phyloP scores from a whole-genome alignment of 2,888 invertebrate species.

The Xiphydria camelus region DNA sequence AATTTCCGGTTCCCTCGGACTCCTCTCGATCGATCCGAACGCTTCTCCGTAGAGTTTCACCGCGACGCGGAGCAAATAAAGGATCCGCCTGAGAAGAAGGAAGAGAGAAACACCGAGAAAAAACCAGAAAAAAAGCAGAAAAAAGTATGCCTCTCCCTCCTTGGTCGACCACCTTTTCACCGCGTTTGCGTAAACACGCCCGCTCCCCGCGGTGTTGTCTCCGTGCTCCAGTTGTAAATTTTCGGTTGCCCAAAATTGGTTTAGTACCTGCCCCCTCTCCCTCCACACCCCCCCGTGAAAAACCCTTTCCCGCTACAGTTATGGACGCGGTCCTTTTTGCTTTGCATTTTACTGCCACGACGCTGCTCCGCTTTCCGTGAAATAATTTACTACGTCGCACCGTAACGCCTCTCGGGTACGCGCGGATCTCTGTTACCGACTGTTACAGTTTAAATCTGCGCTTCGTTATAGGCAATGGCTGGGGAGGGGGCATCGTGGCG shows the following conservation, averaged over 20 bases:
- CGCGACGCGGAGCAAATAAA: conserved; percentile 12
- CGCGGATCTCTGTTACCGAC: conserved; percentile 37
- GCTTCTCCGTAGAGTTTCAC: too few species aligned
- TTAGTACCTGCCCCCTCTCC: conserved; percentile 41
- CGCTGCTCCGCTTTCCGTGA: conserved; percentile 27
- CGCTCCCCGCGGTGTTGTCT: conserved; percentile 8
- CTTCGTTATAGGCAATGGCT: conserved; percentile 23
- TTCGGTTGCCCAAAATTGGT: conserved; percentile 34
- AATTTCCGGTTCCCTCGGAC: too few species aligned
- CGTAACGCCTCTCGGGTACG: conserved; percentile 29
- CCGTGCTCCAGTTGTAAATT: conserved; percentile 45
- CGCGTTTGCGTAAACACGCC: conserved; percentile 31
- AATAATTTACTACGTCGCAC: conserved; percentile 46
- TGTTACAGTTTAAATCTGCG: conserved; percentile 51
- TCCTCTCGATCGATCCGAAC: too few species aligned
- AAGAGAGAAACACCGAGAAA: conserved; percentile 6
- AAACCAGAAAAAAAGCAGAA: conserved; percentile 2
- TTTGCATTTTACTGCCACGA: conserved; percentile 11
- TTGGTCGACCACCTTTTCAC: conserved; percentile 35
- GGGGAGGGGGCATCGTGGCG: conserved; percentile 11
- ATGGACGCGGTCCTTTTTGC: conserved; percentile 33
- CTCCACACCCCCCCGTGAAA: too few species aligned
- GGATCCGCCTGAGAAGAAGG: conserved; percentile 8
- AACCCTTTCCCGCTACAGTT: conserved; percentile 44
- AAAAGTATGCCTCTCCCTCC: conserved; percentile 21